Base-by-base conservation (phyloP, 1,140 invertebrate genomes). In the Neotoxoptera formosana region DNA sequence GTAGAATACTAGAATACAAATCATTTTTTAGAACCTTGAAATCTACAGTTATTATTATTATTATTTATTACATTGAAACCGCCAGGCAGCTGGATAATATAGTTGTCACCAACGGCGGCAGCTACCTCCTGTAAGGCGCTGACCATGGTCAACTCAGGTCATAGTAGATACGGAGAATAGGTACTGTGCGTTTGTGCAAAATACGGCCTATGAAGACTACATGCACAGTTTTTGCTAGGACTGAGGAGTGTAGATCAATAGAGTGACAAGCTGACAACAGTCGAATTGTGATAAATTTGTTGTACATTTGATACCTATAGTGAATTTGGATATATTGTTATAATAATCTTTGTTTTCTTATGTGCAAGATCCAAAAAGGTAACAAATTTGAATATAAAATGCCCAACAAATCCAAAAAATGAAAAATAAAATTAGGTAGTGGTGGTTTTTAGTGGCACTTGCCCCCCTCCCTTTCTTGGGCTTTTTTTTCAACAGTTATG, bases 141-240 rank as follows among this genome's bases (percentile, higher is more conserved):
- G n/a, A n/a, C n/a, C n/a, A n/a, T n/a, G n/a, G n/a, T n/a, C 7
- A 23, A 0, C 23, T 0, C 7, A 25, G 23, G 0, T 56, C 7
- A 25, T 8, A n/a, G 30, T 9, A 8, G 25, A 60, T 30, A 56
- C 7, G 23, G 11, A 30, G 1, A 30, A 30, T 60, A 60, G 25
- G 30, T 67, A n/a, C 30, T n/a, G n/a, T 14, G 30, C 3, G 14
- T n/a, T n/a, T 67, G 3, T 67, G 14, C 7, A 8, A 17, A 11
- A 11, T n/a, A 67, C 14, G 4, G 14, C 14, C 4, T n/a, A 67
- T 67, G 4, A 67, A 3, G 30, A 67, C 30, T 4, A 53, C 17
- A 21, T 4, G 30, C 11, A n/a, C 60, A 4, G 7, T n/a, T 67
- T 67, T 67, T n/a, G 30, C 4, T 3, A 53, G 0, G 51, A 53